These are phyloP conservation scores for Coccyzus lansbergi DNA, from an alignment of 2,797 vertebrate species.

Conservation along the genomic window DNA sequence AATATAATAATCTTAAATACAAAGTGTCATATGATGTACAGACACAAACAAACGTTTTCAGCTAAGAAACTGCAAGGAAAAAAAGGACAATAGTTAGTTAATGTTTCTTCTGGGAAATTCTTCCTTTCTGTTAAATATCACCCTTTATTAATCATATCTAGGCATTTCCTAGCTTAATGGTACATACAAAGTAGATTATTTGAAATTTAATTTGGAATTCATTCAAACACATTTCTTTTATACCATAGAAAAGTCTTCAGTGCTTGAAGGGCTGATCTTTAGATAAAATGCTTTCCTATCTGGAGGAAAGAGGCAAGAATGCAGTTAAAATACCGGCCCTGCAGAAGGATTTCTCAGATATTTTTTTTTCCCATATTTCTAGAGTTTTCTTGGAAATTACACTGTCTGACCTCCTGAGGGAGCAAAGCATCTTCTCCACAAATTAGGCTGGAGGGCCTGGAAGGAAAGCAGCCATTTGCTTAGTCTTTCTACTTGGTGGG, in stretches of 20 bases:
- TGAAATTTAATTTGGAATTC: constrained; percentile 17
- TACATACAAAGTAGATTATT: not conserved
- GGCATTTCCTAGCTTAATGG: not conserved
- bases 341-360: not conserved
- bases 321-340: constrained; percentile 14
- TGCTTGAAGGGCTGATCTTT: not conserved
- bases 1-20: not conserved
- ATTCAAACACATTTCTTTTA: not conserved
- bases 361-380: constrained; percentile 1
- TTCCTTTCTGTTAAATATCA: not conserved
- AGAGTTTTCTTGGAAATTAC: constrained; percentile 60
- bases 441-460: constrained; percentile 39
- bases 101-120: not conserved
- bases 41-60: not conserved
- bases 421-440: constrained; percentile 70
- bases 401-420: constrained; percentile 69
- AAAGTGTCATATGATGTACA: not conserved
- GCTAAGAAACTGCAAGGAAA: not conserved
- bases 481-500: not conserved
- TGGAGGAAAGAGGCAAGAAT: not conserved
- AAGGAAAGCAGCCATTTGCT: constrained; percentile 64
- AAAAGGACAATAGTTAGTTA: not conserved
- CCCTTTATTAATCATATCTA: not conserved
- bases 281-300: not conserved
- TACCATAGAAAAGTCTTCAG: not conserved